These are phyloP conservation scores for Tuta absoluta DNA, from an alignment of 2,888 invertebrate species.

Conservation along the genomic window DNA sequence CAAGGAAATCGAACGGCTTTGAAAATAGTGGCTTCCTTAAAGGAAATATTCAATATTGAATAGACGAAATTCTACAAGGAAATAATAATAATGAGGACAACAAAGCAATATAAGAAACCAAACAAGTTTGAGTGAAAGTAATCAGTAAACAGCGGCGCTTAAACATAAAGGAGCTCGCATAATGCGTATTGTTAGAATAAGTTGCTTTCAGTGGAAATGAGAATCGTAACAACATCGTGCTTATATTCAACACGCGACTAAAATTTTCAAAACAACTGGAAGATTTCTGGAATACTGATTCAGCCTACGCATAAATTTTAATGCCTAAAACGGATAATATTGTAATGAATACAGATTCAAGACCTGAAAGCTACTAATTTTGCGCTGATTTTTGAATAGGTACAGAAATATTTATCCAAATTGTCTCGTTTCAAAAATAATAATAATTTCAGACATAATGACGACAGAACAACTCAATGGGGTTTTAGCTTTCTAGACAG, in stretches of 20 bases:
- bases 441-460: no score
- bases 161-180: conserved; percentile 15
- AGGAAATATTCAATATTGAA: not conserved
- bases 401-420: no score
- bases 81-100: not conserved
- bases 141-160: conserved; percentile 16
- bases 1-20: not conserved
- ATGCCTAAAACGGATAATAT: not conserved
- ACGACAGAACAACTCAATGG: no score
- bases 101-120: conserved; percentile 11
- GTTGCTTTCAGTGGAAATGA: conserved; percentile 16
- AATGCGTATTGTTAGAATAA: conserved; percentile 11
- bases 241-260: conserved; percentile 7
- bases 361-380: not conserved
- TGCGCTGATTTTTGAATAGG: not conserved
- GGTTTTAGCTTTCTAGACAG: no score
- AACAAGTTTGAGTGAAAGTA: conserved; percentile 14
- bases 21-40: not conserved
- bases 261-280: not conserved
- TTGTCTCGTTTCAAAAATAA: no score
- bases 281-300: not conserved
- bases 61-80: not conserved
- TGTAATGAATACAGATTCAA: not conserved
- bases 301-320: not conserved
- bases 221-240: conserved; percentile 8